These are phyloP conservation scores for Palythoa heliodiscus DNA, from an alignment of 92 coral and sea anemone genomes.

Conservation along the genomic window DNA sequence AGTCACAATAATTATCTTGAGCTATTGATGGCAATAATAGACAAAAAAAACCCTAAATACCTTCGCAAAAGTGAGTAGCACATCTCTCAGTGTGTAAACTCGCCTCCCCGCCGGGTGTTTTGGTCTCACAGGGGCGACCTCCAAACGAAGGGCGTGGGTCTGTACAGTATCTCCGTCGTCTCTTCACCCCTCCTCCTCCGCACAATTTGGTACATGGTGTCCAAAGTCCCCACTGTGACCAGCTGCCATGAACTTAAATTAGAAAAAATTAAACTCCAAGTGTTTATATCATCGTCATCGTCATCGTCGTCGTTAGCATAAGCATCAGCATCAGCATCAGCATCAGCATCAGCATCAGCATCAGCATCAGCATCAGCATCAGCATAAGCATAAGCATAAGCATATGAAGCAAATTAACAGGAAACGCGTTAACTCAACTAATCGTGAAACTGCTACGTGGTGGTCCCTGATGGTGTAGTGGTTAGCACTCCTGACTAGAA, in stretches of 20 bases:
- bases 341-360: too few species aligned
- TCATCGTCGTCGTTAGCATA: too few species aligned
- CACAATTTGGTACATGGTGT: constrained; percentile 8
- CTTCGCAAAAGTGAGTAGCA: background rate
- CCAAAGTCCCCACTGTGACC: constrained; percentile 7
- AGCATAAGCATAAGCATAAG: too few species aligned
- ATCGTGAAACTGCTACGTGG: too few species aligned
- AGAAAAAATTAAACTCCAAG: background rate
- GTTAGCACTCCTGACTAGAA: too few species aligned
- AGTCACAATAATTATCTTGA: too few species aligned
- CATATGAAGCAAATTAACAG: too few species aligned
- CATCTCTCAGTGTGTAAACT: background rate
- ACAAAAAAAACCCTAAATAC: background rate
- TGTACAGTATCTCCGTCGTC: constrained; percentile 12
- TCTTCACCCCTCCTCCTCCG: constrained; percentile 16
- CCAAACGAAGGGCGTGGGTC: background rate
- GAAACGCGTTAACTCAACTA: too few species aligned
- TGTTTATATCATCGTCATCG: background rate
- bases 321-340: too few species aligned
- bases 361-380: too few species aligned
- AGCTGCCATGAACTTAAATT: background rate
- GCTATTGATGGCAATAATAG: background rate
- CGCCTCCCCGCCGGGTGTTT: background rate
- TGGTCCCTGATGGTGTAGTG: too few species aligned
- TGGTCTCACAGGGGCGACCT: constrained; percentile 1